Evolutionary conservation across 1,140 invertebrate species (phyloP).

Genomic region (Saccostrea glomerata): DNA sequence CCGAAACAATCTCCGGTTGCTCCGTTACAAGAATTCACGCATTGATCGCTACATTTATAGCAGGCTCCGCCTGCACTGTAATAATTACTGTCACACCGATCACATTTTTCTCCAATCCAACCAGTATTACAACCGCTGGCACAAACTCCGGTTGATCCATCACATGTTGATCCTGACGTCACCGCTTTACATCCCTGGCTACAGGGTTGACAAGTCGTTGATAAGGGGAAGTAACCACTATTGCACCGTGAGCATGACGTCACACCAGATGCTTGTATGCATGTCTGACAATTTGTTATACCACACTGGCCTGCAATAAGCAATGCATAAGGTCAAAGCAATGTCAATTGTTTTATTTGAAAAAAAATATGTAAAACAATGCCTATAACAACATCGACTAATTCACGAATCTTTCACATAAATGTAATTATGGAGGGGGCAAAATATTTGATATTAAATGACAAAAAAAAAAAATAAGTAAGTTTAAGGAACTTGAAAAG

Average conservation of each 20-base stretch:
- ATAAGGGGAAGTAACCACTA: neutral
- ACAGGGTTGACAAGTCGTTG: neutral
- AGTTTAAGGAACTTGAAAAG: no score
- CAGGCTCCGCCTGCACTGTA: conserved; percentile 29
- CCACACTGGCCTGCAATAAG: neutral
- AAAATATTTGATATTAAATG: no score
- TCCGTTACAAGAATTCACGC: conserved; percentile 54
- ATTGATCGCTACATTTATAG: conserved; percentile 44
- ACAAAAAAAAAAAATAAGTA: no score
- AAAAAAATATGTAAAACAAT: no score
- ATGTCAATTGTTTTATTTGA: no score
- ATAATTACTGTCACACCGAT: conserved; percentile 33
- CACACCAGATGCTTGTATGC: neutral
- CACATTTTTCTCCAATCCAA: conserved; percentile 46
- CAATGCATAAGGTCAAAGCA: neutral
- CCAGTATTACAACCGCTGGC: conserved; percentile 39
- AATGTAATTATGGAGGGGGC: no score
- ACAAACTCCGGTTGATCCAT: conserved; percentile 18
- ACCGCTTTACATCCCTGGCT: neutral
- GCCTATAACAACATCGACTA: no score
- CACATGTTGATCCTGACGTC: conserved; percentile 19
- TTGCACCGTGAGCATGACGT: neutral
- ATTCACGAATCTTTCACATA: no score
- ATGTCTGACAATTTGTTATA: neutral
- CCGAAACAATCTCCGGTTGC: conserved; percentile 44